phyloP scores from a whole-genome alignment of 2,888 invertebrate genomes.

The Sarcophaga carnaria region DNA sequence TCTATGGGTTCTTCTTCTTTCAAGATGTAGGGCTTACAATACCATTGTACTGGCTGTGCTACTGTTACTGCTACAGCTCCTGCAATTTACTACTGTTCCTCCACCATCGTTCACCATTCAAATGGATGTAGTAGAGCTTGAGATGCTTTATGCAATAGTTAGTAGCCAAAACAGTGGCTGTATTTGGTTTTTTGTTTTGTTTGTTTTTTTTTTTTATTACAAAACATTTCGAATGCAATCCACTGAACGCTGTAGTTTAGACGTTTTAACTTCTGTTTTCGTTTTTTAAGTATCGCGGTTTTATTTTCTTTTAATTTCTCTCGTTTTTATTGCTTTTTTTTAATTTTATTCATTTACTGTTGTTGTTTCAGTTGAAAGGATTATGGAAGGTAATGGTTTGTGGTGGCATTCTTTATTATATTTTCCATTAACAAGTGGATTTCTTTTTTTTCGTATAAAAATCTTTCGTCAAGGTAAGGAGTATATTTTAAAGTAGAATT shows the following conservation, averaged over 20 bases:
- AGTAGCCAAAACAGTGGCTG: slow-evolving; percentile 49
- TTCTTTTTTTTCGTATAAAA: neutral
- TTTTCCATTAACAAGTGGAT: slow-evolving; percentile 39
- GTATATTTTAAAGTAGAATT: too few relatives aligned
- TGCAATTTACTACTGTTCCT: neutral
- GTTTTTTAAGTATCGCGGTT: slow-evolving; percentile 11
- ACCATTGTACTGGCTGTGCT: too few relatives aligned
- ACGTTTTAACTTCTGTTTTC: neutral
- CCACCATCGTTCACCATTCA: too few relatives aligned
- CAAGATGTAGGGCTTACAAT: too few relatives aligned
- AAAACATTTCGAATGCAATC: neutral
- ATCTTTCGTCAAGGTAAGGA: neutral
- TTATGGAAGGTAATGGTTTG: slow-evolving; percentile 43
- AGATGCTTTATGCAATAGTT: slow-evolving; percentile 2
- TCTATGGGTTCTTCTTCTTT: too few relatives aligned
- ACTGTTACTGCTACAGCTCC: too few relatives aligned
- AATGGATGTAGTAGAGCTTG: neutral
- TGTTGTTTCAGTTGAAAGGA: neutral
- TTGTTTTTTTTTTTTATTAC: slow-evolving; percentile 9
- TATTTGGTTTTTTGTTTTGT: slow-evolving; percentile 31
- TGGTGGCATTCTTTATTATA: neutral
- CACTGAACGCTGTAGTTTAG: too few relatives aligned
- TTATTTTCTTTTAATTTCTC: neutral
- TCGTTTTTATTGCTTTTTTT: neutral
- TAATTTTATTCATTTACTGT: slow-evolving; percentile 4